Percentiles rank a stretch among this genome's conserved stretches.
These are phyloP conservation scores for Podiceps cristatus DNA, from an alignment of 2,113 vertebrate species.

Conservation along the genomic window DNA sequence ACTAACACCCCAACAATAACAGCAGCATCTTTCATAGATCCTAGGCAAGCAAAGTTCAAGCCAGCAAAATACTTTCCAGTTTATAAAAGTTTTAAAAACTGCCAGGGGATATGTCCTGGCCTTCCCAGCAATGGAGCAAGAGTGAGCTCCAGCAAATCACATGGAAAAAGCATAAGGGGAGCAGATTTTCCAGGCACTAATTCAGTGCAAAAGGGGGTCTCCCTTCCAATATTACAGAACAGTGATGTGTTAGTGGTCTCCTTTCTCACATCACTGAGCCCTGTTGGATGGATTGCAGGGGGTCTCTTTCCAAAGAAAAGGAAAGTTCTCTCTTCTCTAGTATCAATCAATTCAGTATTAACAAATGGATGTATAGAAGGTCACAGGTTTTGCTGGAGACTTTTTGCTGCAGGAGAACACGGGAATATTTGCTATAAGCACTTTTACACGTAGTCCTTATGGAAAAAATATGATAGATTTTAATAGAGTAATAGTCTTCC, in stretches of 20 bases:
- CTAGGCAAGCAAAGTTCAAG: conserved; percentile 44
- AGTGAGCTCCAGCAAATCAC: conserved; percentile 52
- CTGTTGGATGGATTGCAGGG: conserved; percentile 37
- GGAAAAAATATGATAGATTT: conserved; percentile 45
- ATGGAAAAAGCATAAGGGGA: conserved; percentile 68
- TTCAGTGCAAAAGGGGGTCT: conserved; percentile 55
- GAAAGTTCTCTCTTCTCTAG: conserved; percentile 17
- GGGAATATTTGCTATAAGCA: conserved; percentile 27
- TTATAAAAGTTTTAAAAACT: conserved; percentile 73
- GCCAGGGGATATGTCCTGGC: conserved; percentile 70
- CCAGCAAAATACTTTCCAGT: conserved; percentile 78
- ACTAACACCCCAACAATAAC: conserved; percentile 12
- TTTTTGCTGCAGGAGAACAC: background rate
- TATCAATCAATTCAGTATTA: conserved; percentile 15
- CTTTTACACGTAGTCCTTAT: background rate
- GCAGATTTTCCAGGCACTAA: conserved; percentile 67
- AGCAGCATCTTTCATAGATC: conserved; percentile 31
- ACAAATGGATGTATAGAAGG: background rate
- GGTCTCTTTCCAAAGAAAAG: conserved; percentile 47
- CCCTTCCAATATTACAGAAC: conserved; percentile 46
- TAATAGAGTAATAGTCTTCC: conserved; percentile 48
- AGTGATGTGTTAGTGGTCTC: conserved; percentile 3
- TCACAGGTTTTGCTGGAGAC: background rate
- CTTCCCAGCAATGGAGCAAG: conserved; percentile 33
- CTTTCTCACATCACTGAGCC: background rate